These are phyloP conservation scores for Pachymerium ferrugineum DNA, from an alignment of 2,888 invertebrate species.

Conservation along the genomic window DNA sequence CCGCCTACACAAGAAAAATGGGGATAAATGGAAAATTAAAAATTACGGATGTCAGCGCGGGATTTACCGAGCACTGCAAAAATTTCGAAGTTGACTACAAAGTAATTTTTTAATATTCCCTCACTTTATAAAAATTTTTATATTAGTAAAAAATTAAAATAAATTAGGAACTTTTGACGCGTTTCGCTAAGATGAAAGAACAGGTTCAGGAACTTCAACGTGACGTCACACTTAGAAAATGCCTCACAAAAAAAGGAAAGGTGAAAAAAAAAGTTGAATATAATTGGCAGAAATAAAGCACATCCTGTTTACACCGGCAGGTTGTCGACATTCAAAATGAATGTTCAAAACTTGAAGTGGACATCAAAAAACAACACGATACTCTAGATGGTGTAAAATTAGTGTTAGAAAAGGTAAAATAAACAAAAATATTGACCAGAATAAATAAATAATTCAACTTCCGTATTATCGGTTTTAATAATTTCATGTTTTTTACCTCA, in stretches of 20 bases:
- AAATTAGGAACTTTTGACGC: not conserved
- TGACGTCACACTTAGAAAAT: conserved; percentile 38
- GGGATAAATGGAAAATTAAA: not conserved
- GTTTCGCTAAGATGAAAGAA: conserved; percentile 2
- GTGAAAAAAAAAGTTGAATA: not conserved
- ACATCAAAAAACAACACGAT: not conserved
- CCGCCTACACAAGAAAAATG: not conserved
- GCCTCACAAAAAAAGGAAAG: conserved; percentile 38
- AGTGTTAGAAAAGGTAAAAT: conserved; percentile 7
- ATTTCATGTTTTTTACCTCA: conserved; percentile 39
- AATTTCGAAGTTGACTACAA: not conserved
- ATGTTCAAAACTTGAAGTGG: not conserved
- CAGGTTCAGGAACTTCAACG: conserved; percentile 43
- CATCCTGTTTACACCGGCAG: not conserved
- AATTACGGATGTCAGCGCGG: not conserved
- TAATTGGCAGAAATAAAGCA: not conserved
- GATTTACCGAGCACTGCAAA: conserved; percentile 12
- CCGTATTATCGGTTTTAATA: not conserved
- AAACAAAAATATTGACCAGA: too few species aligned
- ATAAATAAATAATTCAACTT: too few species aligned
- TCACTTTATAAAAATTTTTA: not conserved
- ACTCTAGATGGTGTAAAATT: not conserved
- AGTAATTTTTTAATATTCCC: not conserved
- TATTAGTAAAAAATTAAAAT: not conserved
- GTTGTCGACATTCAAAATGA: conserved; percentile 7